Evolutionary conservation across 2,888 invertebrate genomes (phyloP).

Genomic region (Slavum lentiscoides): DNA sequence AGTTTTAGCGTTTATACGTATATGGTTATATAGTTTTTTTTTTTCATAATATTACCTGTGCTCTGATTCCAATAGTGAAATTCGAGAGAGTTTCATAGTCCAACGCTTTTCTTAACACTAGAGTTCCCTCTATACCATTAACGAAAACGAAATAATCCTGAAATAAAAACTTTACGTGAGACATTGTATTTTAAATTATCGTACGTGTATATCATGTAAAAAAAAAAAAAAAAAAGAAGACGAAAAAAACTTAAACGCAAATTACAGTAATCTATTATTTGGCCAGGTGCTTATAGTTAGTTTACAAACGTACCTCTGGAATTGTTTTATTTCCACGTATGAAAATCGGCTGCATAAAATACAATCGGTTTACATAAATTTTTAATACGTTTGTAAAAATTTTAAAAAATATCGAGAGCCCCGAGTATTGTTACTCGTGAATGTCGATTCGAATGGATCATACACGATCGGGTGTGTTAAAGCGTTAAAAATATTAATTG

Average conservation of each 20-base stretch:
- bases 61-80: conserved; percentile 73
- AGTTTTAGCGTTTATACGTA: background rate
- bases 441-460: too few relatives aligned
- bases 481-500: too few relatives aligned
- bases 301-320: conserved; percentile 55
- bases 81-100: conserved; percentile 81
- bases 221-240: too few relatives aligned
- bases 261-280: background rate
- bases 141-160: conserved; percentile 82
- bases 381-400: background rate
- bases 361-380: background rate
- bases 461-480: too few relatives aligned
- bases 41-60: conserved; percentile 60
- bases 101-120: conserved; percentile 76
- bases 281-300: background rate
- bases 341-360: conserved; percentile 56
- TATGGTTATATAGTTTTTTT: too few relatives aligned
- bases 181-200: background rate
- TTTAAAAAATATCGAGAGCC: too few relatives aligned
- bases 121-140: conserved; percentile 81
- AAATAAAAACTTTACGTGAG: conserved; percentile 45
- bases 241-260: background rate
- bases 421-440: too few relatives aligned
- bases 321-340: conserved; percentile 55
- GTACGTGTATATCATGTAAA: background rate